Conservation (phyloP, 1,140 invertebrate species). For the Drosophila bocqueti region DNA sequence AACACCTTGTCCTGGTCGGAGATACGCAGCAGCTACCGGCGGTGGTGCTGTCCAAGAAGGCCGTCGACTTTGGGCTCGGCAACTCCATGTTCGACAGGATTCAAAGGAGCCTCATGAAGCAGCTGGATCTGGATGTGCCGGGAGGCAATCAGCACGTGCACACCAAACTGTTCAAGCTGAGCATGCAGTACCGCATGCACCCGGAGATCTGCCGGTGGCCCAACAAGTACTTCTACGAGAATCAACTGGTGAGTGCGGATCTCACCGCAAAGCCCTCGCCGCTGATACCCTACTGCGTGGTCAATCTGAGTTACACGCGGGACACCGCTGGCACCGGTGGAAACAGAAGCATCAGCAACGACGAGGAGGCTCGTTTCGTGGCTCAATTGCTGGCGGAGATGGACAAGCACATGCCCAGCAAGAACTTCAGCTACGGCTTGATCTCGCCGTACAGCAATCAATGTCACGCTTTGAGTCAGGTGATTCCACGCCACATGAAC, state of each 20-base stretch:
- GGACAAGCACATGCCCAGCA: slow-evolving; percentile 81
- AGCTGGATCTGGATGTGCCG: slow-evolving; percentile 27
- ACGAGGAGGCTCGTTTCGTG: slow-evolving; percentile 87
- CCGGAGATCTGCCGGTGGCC: slow-evolving; percentile 91
- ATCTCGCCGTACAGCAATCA: slow-evolving; percentile 78
- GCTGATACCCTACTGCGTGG: slow-evolving; percentile 86
- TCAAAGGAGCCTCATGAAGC: slow-evolving; percentile 83
- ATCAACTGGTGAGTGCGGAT: slow-evolving; percentile 75
- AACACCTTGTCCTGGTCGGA: slow-evolving; percentile 93
- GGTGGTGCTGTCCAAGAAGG: slow-evolving; percentile 89
- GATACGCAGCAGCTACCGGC: slow-evolving; percentile 95
- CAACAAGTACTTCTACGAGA: slow-evolving; percentile 92
- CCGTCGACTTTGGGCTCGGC: slow-evolving; percentile 61
- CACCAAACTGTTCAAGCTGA: slow-evolving; percentile 87
- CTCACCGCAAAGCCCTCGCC: slow-evolving; percentile 54
- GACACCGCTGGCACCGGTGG: slow-evolving; percentile 58
- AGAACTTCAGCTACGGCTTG: slow-evolving; percentile 70
- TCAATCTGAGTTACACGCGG: slow-evolving; percentile 85
- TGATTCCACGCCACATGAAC: slow-evolving; percentile 52
- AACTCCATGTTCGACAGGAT: slow-evolving; percentile 86
- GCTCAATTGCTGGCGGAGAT: slow-evolving; percentile 87
- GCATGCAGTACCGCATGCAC: slow-evolving; percentile 95
- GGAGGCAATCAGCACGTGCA: slow-evolving; percentile 29
- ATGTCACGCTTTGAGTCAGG: slow-evolving; percentile 37
- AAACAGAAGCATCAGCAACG: slow-evolving; percentile 82